phyloP scores from a whole-genome alignment of 2,888 invertebrate genomes.

The Sisyra terminalis region DNA sequence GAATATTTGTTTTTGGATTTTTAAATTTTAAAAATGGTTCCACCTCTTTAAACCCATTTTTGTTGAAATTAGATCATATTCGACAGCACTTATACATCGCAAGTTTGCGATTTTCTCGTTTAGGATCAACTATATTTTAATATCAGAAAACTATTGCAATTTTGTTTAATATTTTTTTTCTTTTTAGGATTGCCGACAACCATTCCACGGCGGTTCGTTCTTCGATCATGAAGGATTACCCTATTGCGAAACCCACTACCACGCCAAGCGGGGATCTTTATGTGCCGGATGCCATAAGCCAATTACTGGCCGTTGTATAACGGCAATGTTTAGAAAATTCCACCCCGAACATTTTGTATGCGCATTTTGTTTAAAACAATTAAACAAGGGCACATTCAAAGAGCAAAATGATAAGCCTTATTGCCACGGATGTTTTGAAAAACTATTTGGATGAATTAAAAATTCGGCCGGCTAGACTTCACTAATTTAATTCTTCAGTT shows the following conservation, averaged over 20 bases:
- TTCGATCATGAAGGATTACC: constrained; percentile 97
- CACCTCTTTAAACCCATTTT: too few relatives aligned
- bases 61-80: too few relatives aligned
- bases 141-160: background rate
- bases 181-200: constrained; percentile 86
- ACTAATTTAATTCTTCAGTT: too few relatives aligned
- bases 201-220: constrained; percentile 94
- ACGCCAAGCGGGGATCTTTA: constrained; percentile 88
- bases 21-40: too few relatives aligned
- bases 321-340: constrained; percentile 97
- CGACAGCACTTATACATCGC: too few relatives aligned
- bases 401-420: constrained; percentile 98
- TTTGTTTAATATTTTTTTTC: constrained; percentile 11
- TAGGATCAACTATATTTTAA: too few relatives aligned
- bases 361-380: constrained; percentile 94
- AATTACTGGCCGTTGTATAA: constrained; percentile 94
- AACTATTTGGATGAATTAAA: constrained; percentile 79
- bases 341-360: constrained; percentile 99
- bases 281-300: constrained; percentile 98
- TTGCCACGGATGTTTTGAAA: constrained; percentile 95
- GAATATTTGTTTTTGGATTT: too few relatives aligned
- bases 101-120: too few relatives aligned
- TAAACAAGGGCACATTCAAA: constrained; percentile 98
- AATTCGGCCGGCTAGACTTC: too few relatives aligned
- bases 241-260: constrained; percentile 98